These are phyloP conservation scores for Apaloderma vittatum DNA, from an alignment of 2,113 vertebrate species.

Conservation along the genomic window DNA sequence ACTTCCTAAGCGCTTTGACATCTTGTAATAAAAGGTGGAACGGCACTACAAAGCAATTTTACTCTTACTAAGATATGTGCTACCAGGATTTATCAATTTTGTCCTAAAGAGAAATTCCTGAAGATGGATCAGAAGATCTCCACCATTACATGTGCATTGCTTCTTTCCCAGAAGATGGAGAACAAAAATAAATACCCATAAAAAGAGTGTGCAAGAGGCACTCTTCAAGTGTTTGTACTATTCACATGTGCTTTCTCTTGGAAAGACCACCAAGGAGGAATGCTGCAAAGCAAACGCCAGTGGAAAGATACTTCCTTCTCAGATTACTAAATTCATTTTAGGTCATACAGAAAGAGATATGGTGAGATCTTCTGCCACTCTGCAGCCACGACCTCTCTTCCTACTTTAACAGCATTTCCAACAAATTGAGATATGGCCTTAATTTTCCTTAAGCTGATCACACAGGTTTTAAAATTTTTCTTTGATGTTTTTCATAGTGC, in stretches of 20 bases:
- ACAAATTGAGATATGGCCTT: constrained; percentile 30
- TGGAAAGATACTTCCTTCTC: not conserved
- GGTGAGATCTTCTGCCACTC: not conserved
- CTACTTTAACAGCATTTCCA: constrained; percentile 22
- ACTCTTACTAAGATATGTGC: not conserved
- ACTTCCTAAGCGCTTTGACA: not conserved
- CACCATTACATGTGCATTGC: not conserved
- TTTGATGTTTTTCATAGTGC: constrained; percentile 42
- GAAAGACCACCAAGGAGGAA: not conserved
- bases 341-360: not conserved
- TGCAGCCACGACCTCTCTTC: constrained; percentile 2
- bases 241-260: not conserved
- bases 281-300: not conserved
- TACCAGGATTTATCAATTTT: not conserved
- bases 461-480: constrained; percentile 31
- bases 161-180: not conserved
- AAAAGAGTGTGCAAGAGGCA: not conserved
- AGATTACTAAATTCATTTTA: not conserved
- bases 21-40: not conserved
- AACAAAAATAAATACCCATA: not conserved
- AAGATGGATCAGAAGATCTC: not conserved
- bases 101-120: not conserved
- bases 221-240: not conserved
- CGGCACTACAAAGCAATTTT: not conserved
- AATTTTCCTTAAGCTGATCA: constrained; percentile 40